phyloP scores from a whole-genome alignment of 2,888 invertebrate species.

The Polydrusus pterygomalis region DNA sequence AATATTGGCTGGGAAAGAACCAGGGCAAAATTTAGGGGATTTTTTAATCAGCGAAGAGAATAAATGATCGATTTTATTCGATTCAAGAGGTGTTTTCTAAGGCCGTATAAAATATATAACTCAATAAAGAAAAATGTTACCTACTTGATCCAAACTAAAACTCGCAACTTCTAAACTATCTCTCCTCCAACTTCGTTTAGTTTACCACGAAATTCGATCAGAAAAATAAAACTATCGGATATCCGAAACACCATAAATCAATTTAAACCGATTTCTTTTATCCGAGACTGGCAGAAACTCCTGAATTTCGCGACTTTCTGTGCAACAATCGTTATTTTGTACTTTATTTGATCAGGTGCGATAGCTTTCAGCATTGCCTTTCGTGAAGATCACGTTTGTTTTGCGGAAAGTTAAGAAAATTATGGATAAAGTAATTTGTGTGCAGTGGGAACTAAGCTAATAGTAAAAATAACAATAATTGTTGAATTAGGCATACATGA shows the following conservation, averaged over 20 bases:
- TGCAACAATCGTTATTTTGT: slow-evolving; percentile 26
- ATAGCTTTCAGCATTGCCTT: slow-evolving; percentile 8
- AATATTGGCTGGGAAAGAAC: too few species aligned
- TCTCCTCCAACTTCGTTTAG: slow-evolving; percentile 7
- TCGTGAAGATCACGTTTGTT: slow-evolving; percentile 11
- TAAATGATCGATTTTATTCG: too few species aligned
- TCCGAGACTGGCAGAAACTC: slow-evolving; percentile 18
- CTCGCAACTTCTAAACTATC: not conserved
- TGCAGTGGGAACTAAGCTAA: not conserved
- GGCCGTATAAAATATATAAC: too few species aligned
- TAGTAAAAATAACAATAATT: slow-evolving; percentile 11
- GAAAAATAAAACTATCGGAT: slow-evolving; percentile 31
- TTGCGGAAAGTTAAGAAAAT: slow-evolving; percentile 4
- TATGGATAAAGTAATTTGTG: slow-evolving; percentile 7
- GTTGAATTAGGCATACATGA: not conserved
- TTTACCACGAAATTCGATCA: slow-evolving; percentile 31
- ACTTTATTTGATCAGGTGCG: slow-evolving; percentile 28
- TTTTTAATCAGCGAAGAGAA: too few species aligned
- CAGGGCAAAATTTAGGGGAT: too few species aligned
- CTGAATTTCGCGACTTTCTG: slow-evolving; percentile 23
- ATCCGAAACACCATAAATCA: slow-evolving; percentile 38
- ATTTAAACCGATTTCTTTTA: slow-evolving; percentile 29
- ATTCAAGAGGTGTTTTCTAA: not conserved
- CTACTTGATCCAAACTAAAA: not conserved
- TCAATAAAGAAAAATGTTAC: not conserved